Evolutionary conservation across 1,140 invertebrate genomes (phyloP).

Genomic region (Dinoponera quadriceps): DNA sequence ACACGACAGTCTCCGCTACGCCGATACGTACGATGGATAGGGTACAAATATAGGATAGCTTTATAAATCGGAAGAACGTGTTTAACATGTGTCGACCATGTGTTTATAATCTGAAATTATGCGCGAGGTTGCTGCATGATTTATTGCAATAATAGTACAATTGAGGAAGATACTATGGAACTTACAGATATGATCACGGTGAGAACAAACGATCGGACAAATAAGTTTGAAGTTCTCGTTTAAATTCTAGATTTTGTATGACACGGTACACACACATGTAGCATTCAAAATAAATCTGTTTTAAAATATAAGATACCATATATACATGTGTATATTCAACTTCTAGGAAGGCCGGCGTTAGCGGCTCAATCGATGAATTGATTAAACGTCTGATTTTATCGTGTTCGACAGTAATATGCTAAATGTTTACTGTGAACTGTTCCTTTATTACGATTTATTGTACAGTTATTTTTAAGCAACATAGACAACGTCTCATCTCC

Average conservation of each 20-base stretch:
- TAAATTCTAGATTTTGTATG: constrained; percentile 82
- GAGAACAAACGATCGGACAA: constrained; percentile 52
- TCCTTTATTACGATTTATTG: constrained; percentile 9
- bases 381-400: constrained; percentile 11
- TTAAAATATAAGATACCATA: constrained; percentile 71
- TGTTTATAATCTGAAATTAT: constrained; percentile 63
- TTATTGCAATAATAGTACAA: constrained; percentile 77
- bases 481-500: background rate
- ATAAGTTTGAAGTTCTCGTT: constrained; percentile 73
- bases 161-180: constrained; percentile 67
- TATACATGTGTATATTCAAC: too few relatives aligned
- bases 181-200: constrained; percentile 42
- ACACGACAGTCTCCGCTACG: constrained; percentile 57
- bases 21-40: constrained; percentile 62
- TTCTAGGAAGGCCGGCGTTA: constrained; percentile 20
- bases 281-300: constrained; percentile 81
- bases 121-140: constrained; percentile 70
- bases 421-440: background rate
- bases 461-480: background rate
- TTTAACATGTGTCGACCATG: constrained; percentile 60
- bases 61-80: constrained; percentile 57
- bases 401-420: background rate
- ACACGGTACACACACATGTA: constrained; percentile 66
- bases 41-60: constrained; percentile 70
- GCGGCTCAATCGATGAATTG: background rate